These are phyloP conservation scores for Lutjanus campechanus DNA, from an alignment of 2,797 vertebrate genomes.

Conservation along the genomic window DNA sequence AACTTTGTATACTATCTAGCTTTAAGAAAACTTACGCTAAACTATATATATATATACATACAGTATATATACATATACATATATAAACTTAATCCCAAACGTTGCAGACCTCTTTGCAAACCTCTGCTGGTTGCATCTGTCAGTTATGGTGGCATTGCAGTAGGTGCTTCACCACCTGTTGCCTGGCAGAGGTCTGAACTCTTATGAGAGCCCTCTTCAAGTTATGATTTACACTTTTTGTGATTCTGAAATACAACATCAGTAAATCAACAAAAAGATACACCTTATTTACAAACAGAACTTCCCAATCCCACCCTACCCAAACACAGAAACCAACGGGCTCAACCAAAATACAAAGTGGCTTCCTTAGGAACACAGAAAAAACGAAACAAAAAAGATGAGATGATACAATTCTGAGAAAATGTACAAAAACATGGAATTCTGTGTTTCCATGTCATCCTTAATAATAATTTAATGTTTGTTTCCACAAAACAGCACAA, in stretches of 20 bases:
- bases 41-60: too few species aligned
- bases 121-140: too few species aligned
- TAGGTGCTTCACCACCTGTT: too few species aligned
- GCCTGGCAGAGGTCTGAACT: too few species aligned
- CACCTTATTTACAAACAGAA: constrained; percentile 14
- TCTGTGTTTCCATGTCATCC: not conserved
- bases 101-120: too few species aligned
- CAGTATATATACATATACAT: too few species aligned
- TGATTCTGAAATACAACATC: not conserved
- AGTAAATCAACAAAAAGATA: not conserved
- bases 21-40: too few species aligned
- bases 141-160: too few species aligned
- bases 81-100: too few species aligned
- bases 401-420: not conserved
- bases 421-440: not conserved
- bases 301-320: not conserved
- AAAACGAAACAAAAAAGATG: not conserved
- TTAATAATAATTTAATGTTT: not conserved
- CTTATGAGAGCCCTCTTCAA: too few species aligned
- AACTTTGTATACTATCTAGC: too few species aligned
- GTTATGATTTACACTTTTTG: not conserved
- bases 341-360: not conserved
- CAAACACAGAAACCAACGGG: constrained; percentile 23
- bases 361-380: constrained; percentile 5
- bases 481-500: too few species aligned